Evolutionary conservation across 2,797 vertebrate species (phyloP).

Genomic region (Mus minutoides): DNA sequence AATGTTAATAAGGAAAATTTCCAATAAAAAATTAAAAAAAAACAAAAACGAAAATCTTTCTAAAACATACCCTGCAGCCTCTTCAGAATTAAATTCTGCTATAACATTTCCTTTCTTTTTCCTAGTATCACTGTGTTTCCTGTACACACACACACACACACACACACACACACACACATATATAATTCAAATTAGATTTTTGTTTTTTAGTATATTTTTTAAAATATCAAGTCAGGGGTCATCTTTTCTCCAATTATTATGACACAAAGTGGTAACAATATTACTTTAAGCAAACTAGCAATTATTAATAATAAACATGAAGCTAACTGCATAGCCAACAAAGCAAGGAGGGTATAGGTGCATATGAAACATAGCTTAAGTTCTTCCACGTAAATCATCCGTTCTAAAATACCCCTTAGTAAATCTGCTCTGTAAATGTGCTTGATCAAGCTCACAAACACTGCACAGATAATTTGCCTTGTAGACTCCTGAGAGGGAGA

Average conservation of each 20-base stretch:
- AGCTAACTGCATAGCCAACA: not conserved
- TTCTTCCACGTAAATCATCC: not conserved
- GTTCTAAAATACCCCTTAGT: not conserved
- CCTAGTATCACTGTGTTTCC: slow-evolving; percentile 57
- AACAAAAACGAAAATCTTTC: slow-evolving; percentile 81
- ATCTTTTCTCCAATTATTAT: not conserved
- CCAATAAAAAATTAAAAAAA: no score
- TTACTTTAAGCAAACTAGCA: not conserved
- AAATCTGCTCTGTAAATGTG: not conserved
- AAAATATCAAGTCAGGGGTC: not conserved
- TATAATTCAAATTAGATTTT: not conserved
- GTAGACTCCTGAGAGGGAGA: slow-evolving; percentile 50
- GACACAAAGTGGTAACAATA: not conserved
- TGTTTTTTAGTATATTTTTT: not conserved
- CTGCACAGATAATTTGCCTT: not conserved
- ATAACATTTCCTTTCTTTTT: slow-evolving; percentile 70
- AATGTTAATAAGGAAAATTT: no score
- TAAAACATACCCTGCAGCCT: slow-evolving; percentile 80
- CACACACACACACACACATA: no score
- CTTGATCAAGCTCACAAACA: not conserved
- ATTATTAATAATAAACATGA: slow-evolving; percentile 54
- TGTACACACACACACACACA: not conserved
- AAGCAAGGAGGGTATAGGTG: not conserved
- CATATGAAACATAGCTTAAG: not conserved
- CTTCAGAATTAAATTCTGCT: slow-evolving; percentile 83